A percentile compares a stretch with the other conserved stretches of the same genome.
Conservation (phyloP, 2,888 invertebrate species). For the Sphinx pinastri region DNA sequence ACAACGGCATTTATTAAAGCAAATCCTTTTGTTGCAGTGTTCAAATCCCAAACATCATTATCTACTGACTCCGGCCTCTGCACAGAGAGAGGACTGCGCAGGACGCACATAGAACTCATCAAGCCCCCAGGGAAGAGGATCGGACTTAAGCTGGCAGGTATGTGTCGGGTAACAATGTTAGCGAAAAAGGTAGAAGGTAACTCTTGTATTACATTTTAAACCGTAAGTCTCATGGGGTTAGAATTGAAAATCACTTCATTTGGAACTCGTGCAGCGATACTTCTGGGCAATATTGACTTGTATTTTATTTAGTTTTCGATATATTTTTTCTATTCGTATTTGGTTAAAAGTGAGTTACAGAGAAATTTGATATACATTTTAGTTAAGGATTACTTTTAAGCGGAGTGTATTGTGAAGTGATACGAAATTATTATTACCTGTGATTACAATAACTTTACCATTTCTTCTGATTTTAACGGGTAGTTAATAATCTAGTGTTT, state of each 20-base stretch:
- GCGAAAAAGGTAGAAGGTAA: constrained; percentile 21
- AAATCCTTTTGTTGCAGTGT: constrained; percentile 62
- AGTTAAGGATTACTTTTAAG: no score
- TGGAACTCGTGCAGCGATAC: not conserved
- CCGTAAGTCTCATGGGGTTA: constrained; percentile 13
- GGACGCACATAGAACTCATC: constrained; percentile 81
- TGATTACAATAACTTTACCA: no score
- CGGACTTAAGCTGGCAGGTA: constrained; percentile 85
- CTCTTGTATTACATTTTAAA: constrained; percentile 22
- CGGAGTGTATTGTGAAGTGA: no score
- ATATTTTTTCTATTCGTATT: no score
- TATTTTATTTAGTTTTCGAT: no score
- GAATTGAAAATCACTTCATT: constrained; percentile 15
- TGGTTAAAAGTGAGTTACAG: no score
- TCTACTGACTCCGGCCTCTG: constrained; percentile 81
- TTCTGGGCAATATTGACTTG: not conserved
- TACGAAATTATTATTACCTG: no score
- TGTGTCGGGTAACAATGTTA: constrained; percentile 35
- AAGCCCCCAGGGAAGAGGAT: constrained; percentile 82
- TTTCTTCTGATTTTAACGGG: no score
- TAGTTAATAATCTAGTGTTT: no score
- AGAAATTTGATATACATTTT: no score
- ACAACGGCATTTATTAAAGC: constrained; percentile 14
- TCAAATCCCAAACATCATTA: constrained; percentile 78
- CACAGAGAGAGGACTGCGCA: constrained; percentile 72